A percentile compares a stretch with the other conserved stretches of the same genome.
phyloP scores from a whole-genome alignment of 2,888 invertebrate species.

The Bellardia pandia region DNA sequence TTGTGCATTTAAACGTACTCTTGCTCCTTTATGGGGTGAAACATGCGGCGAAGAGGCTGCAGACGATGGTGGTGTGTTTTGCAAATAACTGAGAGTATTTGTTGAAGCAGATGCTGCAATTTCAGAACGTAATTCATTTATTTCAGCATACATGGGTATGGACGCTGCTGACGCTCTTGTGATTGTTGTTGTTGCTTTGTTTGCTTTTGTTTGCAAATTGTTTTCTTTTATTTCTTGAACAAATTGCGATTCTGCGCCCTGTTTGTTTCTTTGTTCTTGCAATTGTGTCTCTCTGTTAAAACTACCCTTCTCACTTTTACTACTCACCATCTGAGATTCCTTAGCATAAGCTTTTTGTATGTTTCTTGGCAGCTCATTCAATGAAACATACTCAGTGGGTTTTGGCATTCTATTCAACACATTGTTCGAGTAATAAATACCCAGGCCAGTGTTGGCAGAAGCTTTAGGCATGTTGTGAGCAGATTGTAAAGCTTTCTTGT shows the following conservation, averaged over 20 bases:
- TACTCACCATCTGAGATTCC: slow-evolving; percentile 71
- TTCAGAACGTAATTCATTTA: slow-evolving; percentile 78
- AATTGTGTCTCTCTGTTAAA: slow-evolving; percentile 63
- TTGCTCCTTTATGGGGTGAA: slow-evolving; percentile 84
- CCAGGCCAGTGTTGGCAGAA: slow-evolving; percentile 78
- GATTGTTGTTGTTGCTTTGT: slow-evolving; percentile 50
- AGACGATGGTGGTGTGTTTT: slow-evolving; percentile 72
- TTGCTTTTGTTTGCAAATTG: slow-evolving; percentile 60
- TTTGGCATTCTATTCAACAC: slow-evolving; percentile 83
- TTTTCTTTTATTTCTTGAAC: slow-evolving; percentile 64
- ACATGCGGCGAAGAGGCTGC: slow-evolving; percentile 61
- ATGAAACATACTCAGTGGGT: slow-evolving; percentile 89
- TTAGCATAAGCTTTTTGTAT: slow-evolving; percentile 78
- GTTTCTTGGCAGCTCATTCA: slow-evolving; percentile 90
- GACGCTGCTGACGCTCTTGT: slow-evolving; percentile 73
- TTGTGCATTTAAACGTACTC: slow-evolving; percentile 91
- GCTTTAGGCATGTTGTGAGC: slow-evolving; percentile 74
- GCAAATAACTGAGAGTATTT: slow-evolving; percentile 66
- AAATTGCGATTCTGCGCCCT: slow-evolving; percentile 76
- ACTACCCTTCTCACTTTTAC: slow-evolving; percentile 70
- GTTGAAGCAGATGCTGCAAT: slow-evolving; percentile 71
- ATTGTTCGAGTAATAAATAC: slow-evolving; percentile 88
- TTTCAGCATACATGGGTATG: slow-evolving; percentile 82
- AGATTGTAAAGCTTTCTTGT: slow-evolving; percentile 78
- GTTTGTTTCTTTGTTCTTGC: slow-evolving; percentile 75